phyloP scores from a whole-genome alignment of 2,797 vertebrate genomes.

The Huso huso region DNA sequence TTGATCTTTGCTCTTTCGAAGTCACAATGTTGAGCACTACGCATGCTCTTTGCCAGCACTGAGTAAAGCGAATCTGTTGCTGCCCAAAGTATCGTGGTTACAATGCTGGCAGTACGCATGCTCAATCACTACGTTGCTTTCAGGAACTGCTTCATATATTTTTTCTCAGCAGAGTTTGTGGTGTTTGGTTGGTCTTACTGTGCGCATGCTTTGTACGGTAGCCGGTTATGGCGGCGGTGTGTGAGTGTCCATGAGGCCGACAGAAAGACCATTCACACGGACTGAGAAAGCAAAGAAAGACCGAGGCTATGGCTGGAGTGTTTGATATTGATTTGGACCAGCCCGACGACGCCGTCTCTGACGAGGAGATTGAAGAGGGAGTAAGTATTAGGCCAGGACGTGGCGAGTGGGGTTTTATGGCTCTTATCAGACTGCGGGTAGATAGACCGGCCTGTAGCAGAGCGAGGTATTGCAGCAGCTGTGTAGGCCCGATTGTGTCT shows the following conservation, averaged over 20 bases:
- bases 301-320: constrained; percentile 80
- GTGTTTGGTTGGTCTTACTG: constrained; percentile 6
- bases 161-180: constrained; percentile 11
- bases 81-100: not conserved
- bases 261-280: constrained; percentile 47
- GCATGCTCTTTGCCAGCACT: constrained; percentile 21
- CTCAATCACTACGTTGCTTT: constrained; percentile 22
- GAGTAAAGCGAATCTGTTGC: not conserved
- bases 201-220: constrained; percentile 59
- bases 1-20: not conserved
- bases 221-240: constrained; percentile 73
- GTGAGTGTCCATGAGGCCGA: constrained; percentile 88
- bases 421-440: constrained; percentile 6
- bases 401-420: constrained; percentile 14
- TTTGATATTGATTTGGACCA: constrained; percentile 91
- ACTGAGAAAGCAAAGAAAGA: constrained; percentile 49
- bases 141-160: constrained; percentile 31
- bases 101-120: constrained; percentile 17
- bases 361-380: constrained; percentile 82
- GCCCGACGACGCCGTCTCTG: constrained; percentile 76
- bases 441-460: constrained; percentile 18
- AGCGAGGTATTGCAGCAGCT: constrained; percentile 1
- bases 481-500: constrained; percentile 13
- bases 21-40: not conserved
- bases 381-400: constrained; percentile 53